Conservation (phyloP, 2,113 vertebrate species). For the Heteronetta atricapilla region DNA sequence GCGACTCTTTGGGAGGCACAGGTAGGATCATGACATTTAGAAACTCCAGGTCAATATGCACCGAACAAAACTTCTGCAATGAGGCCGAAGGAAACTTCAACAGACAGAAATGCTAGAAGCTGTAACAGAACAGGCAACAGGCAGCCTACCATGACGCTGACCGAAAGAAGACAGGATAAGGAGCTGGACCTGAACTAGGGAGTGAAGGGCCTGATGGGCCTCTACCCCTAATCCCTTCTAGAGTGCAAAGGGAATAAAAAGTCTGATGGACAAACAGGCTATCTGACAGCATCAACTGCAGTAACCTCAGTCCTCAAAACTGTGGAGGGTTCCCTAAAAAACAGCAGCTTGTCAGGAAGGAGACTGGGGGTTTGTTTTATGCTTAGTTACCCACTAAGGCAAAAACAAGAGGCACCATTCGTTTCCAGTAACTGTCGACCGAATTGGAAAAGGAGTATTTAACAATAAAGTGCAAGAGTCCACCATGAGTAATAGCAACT, state of each 20-base stretch:
- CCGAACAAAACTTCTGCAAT: not conserved
- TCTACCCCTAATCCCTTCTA: not conserved
- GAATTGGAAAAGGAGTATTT: conserved; percentile 32
- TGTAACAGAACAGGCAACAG: not conserved
- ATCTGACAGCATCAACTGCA: not conserved
- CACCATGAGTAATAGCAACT: conserved; percentile 13
- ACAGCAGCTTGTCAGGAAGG: not conserved
- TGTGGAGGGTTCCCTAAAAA: not conserved
- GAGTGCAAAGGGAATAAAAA: not conserved
- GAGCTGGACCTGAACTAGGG: not conserved
- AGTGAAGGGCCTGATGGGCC: fast-evolving
- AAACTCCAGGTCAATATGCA: not conserved
- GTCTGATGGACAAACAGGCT: not conserved
- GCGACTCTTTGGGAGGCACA: not conserved
- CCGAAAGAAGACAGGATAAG: fast-evolving
- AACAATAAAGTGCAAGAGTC: conserved; percentile 35
- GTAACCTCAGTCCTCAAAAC: not conserved
- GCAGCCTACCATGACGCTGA: not conserved
- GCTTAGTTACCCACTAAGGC: not conserved
- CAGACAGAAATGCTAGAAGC: not conserved
- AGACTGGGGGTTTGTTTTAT: not conserved
- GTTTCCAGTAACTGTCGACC: conserved; percentile 29
- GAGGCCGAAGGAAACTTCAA: not conserved
- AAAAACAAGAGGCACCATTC: not conserved
- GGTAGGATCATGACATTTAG: not conserved